These are phyloP conservation scores for Drosophila ochracea DNA, from an alignment of 2,888 invertebrate genomes.

Conservation along the genomic window DNA sequence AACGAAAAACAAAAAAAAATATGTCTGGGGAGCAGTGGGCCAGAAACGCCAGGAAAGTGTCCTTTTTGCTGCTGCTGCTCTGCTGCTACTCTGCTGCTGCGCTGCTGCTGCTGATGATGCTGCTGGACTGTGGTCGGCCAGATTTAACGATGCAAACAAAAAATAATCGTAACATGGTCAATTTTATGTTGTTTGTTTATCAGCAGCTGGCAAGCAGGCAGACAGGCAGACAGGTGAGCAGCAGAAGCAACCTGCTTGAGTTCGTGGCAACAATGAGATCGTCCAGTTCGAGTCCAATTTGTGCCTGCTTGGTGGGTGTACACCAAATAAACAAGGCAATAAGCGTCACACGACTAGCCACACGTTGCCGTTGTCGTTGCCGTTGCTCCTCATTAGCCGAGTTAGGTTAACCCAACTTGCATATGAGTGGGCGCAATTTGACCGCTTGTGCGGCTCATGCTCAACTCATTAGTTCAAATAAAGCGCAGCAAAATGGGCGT, in stretches of 20 bases:
- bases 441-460: slow-evolving; percentile 3
- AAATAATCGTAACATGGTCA: slow-evolving; percentile 60
- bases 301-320: slow-evolving; percentile 3
- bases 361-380: slow-evolving; percentile 40
- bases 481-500: slow-evolving; percentile 30
- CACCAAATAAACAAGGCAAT: slow-evolving; percentile 71
- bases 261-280: not conserved
- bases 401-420: not conserved
- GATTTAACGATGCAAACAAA: slow-evolving; percentile 72
- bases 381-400: slow-evolving; percentile 72
- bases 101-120: not conserved
- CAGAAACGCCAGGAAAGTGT: not conserved
- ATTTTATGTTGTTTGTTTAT: slow-evolving; percentile 71
- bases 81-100: not conserved
- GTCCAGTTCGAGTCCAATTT: slow-evolving; percentile 42
- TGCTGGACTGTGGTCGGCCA: slow-evolving; percentile 8
- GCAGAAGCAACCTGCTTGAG: slow-evolving; percentile 10
- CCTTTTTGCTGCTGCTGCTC: not conserved
- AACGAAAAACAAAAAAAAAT: not conserved
- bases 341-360: slow-evolving; percentile 47
- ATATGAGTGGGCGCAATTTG: slow-evolving; percentile 29
- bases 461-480: slow-evolving; percentile 76
- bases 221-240: slow-evolving; percentile 23
- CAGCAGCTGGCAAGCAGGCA: slow-evolving; percentile 38
- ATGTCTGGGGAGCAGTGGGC: not conserved